These are phyloP conservation scores for Anguilla pacifica DNA, from an alignment of 2,797 vertebrate species.

Conservation along the genomic window DNA sequence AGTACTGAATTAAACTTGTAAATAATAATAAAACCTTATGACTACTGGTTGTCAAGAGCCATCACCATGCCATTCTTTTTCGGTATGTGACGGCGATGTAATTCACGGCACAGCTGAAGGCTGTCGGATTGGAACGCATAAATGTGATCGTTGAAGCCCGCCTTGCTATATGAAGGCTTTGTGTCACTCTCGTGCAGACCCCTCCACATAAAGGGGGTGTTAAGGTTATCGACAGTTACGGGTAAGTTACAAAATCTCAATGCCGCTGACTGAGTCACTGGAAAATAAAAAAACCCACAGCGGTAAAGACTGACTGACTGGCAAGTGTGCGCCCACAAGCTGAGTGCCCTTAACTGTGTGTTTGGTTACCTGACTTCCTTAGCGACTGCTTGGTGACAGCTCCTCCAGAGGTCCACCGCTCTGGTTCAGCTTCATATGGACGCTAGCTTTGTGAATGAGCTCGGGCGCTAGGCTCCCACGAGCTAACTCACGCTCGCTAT, in stretches of 20 bases:
- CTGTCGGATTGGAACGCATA: neutral
- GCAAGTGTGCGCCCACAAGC: no score
- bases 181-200: neutral
- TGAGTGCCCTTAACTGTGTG: neutral
- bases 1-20: neutral
- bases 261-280: neutral
- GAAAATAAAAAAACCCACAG: neutral
- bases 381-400: neutral
- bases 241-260: neutral
- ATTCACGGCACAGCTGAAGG: neutral
- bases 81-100: neutral
- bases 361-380: neutral
- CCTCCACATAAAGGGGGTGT: neutral
- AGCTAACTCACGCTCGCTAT: no score
- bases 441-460: no score
- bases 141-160: no score
- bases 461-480: no score
- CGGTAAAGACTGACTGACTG: neutral
- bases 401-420: neutral
- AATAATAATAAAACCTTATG: neutral
- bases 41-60: neutral
- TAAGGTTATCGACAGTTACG: neutral
- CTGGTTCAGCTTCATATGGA: no score
- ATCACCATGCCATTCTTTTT: no score
- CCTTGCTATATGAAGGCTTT: neutral